Evolutionary conservation across 2,113 vertebrate species (phyloP), one percentile per base, ranked within the genome.

Genomic region (Alouatta palliata): DNA sequence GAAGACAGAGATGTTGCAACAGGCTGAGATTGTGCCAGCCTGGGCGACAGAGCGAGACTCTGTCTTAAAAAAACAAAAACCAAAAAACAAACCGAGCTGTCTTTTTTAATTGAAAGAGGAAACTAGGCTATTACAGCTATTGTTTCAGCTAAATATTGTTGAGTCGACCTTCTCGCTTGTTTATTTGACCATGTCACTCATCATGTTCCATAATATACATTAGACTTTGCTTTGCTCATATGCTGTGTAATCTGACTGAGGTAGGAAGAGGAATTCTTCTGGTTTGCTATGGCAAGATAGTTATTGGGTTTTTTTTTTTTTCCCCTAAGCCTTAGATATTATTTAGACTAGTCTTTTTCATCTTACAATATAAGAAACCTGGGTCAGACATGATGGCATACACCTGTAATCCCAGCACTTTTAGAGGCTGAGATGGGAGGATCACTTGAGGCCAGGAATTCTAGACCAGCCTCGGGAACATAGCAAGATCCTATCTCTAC

Each of bases 311-410:
- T 61, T 27, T 61, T 1, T 27, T 25, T 25, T 27, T 13, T 12
- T 64, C 13, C 30, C 30, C 6, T 30, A 84, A 77, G 76, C 43
- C 73, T 92, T 49, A 75, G 30, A 14, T 47, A 61, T 88, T 27
- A 96, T 40, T 96, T 86, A 70, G n/a, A 30, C 52, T 87, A 92
- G 37, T 66, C 37, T 45, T 96, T 95, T 95, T 77, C 37, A 95
- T 77, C 95, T 95, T 92, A 90, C 25, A 94, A 96, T 85, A 71
- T 90, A 90, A 77, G 40, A 56, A 81, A 92, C 8, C 61, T 1
- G 19, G 61, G 61, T 11, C 61, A 30, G 61, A 27, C 27, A 64
- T 64, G 27, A 64, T 64, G 25, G 61, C 27, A 64, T 5, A 30
- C 27, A 30, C 27, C 61, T 30, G 61, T 64, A 64, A 64, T 64